A percentile compares a stretch with the other conserved stretches of the same genome.
Evolutionary conservation across 2,113 vertebrate species (phyloP).

Genomic region (Gambusia affinis): DNA sequence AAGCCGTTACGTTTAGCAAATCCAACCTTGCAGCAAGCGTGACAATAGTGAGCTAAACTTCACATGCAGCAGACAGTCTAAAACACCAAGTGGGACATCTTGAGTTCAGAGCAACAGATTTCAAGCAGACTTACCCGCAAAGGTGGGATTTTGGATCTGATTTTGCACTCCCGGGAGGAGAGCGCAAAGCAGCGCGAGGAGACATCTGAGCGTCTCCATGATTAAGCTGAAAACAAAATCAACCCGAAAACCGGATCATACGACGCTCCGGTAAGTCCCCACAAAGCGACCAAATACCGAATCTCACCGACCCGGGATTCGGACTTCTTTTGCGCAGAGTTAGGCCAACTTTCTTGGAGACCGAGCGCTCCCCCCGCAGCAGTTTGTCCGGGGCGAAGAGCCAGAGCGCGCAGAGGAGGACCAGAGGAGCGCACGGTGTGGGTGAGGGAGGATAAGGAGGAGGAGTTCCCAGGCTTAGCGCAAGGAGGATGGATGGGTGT

Average conservation of each 20-base stretch:
- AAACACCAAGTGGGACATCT: background rate
- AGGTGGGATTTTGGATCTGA: conserved; percentile 18
- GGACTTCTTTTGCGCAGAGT: conserved; percentile 16
- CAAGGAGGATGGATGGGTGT: background rate
- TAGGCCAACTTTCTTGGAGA: conserved; percentile 51
- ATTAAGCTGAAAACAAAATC: conserved; percentile 24
- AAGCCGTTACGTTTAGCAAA: conserved; percentile 1
- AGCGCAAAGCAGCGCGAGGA: conserved; percentile 70
- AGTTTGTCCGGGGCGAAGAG: conserved; percentile 54
- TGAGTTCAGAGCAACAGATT: background rate
- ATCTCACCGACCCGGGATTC: conserved; percentile 23
- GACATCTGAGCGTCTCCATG: conserved; percentile 67
- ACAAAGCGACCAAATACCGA: conserved; percentile 4
- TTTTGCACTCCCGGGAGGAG: conserved; percentile 52
- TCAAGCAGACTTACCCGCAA: conserved; percentile 63
- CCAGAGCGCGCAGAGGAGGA: conserved; percentile 67
- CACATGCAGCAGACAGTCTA: background rate
- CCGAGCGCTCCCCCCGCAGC: conserved; percentile 46
- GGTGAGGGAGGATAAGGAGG: conserved; percentile 6
- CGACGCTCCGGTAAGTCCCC: background rate
- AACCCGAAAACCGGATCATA: background rate
- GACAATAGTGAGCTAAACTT: conserved; percentile 9
- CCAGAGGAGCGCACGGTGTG: conserved; percentile 48
- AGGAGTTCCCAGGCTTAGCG: conserved; percentile 34
- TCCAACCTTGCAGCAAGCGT: conserved; percentile 24